A percentile compares a stretch with the other conserved stretches of the same genome.
These are phyloP conservation scores for Choloepus hoffmanni DNA, from an alignment of 2,113 vertebrate species.

Conservation along the genomic window DNA sequence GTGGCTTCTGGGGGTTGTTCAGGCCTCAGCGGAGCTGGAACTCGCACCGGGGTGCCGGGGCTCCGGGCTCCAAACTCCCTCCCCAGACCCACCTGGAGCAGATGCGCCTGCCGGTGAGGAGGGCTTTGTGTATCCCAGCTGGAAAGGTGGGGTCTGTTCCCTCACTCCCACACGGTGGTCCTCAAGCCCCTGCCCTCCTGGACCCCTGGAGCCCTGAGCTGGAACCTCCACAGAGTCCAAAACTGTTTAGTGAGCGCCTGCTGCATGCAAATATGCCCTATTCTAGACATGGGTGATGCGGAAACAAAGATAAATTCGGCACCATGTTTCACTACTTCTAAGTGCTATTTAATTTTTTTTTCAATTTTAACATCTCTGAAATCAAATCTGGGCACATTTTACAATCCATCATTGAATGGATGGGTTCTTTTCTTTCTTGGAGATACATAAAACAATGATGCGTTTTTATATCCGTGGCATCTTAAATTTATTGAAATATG, in stretches of 20 bases:
- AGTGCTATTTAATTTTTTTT: neutral
- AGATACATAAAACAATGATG: neutral
- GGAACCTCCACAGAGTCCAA: neutral
- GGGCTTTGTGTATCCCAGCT: neutral
- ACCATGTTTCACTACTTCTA: neutral
- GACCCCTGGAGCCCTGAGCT: neutral
- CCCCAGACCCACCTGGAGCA: neutral
- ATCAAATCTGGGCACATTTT: neutral
- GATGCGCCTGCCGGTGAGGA: neutral
- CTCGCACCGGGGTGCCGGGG: neutral
- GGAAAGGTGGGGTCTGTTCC: neutral
- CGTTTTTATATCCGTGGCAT: neutral
- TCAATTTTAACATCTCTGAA: neutral
- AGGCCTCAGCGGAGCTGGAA: neutral
- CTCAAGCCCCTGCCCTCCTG: too few relatives aligned
- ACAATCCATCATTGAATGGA: neutral
- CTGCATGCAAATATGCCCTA: neutral
- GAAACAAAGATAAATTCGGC: too few relatives aligned
- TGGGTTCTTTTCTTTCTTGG: neutral
- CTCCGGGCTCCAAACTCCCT: neutral
- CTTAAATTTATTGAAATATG: neutral
- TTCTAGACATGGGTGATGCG: too few relatives aligned
- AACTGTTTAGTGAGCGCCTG: neutral
- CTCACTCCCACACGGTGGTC: too few relatives aligned
- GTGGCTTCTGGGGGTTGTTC: neutral